Conservation (phyloP, 2,888 invertebrate genomes). For the Zaprionus lineosus region DNA sequence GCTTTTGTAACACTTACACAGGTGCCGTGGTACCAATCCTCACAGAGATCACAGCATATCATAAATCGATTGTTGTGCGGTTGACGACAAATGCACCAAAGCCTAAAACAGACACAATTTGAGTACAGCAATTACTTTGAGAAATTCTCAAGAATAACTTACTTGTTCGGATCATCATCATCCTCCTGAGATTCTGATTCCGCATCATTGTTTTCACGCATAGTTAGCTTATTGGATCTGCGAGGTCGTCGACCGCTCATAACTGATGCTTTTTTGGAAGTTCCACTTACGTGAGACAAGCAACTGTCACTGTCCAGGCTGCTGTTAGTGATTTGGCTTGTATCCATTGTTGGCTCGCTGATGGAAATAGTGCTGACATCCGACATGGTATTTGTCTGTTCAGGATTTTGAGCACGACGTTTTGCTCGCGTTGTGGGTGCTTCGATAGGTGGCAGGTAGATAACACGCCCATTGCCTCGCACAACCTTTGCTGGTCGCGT, state of each 20-base stretch:
- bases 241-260: conserved; percentile 42
- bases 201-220: conserved; percentile 54
- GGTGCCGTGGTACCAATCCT: conserved; percentile 99
- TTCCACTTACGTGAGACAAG: conserved; percentile 5
- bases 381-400: conserved; percentile 21
- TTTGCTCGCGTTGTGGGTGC: conserved; percentile 91
- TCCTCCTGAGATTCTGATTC: conserved; percentile 86
- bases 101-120: conserved; percentile 81
- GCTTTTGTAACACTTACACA: conserved; percentile 96
- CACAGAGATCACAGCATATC: conserved; percentile 98
- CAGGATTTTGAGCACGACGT: conserved; percentile 84
- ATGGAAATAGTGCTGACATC: conserved; percentile 39
- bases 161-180: conserved; percentile 96
- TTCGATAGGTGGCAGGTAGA: conserved; percentile 91
- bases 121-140: background rate
- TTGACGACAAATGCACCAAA: conserved; percentile 97
- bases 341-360: conserved; percentile 53
- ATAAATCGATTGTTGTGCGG: conserved; percentile 98
- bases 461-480: conserved; percentile 89
- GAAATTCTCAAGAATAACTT: conserved; percentile 28
- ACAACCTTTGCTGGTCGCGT: conserved; percentile 86
- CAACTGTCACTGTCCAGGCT: conserved; percentile 53
- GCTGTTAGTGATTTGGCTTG: conserved; percentile 37
- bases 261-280: conserved; percentile 38
- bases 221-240: conserved; percentile 50